Conservation (phyloP, 2,888 invertebrate genomes). For the Cataglyphis cursor region DNA sequence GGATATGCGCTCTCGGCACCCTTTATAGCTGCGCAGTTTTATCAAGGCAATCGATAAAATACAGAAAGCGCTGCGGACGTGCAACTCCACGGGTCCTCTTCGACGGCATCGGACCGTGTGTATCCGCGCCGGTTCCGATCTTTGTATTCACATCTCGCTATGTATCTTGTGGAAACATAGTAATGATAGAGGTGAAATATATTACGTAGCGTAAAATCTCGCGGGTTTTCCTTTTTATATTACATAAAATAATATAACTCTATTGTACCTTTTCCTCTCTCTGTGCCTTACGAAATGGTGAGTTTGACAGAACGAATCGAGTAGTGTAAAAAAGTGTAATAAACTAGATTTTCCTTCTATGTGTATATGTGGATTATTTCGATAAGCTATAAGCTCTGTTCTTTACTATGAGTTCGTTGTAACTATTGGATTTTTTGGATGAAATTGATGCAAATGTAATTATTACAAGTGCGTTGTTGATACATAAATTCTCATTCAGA, state of each 20-base stretch:
- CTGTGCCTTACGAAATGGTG: conserved; percentile 22
- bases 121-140: conserved; percentile 23
- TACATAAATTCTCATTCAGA: not conserved
- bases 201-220: conserved; percentile 5
- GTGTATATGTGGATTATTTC: not conserved
- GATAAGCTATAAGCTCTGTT: not conserved
- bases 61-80: conserved; percentile 57
- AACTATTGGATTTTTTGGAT: not conserved
- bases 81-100: conserved; percentile 33
- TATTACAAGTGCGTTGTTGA: not conserved
- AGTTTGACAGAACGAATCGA: conserved; percentile 13
- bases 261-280: conserved; percentile 12
- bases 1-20: conserved; percentile 48
- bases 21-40: conserved; percentile 39
- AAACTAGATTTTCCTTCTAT: not conserved
- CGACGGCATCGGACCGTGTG: conserved; percentile 31
- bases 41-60: conserved; percentile 68
- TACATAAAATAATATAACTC: conserved; percentile 16
- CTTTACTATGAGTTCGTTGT: not conserved
- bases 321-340: not conserved
- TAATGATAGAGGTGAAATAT: conserved; percentile 28
- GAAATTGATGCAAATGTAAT: not conserved
- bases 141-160: conserved; percentile 21
- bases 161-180: conserved; percentile 2
- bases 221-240: conserved; percentile 7